Conservation (phyloP, 2,888 invertebrate species). For the Limnephilus auricula region DNA sequence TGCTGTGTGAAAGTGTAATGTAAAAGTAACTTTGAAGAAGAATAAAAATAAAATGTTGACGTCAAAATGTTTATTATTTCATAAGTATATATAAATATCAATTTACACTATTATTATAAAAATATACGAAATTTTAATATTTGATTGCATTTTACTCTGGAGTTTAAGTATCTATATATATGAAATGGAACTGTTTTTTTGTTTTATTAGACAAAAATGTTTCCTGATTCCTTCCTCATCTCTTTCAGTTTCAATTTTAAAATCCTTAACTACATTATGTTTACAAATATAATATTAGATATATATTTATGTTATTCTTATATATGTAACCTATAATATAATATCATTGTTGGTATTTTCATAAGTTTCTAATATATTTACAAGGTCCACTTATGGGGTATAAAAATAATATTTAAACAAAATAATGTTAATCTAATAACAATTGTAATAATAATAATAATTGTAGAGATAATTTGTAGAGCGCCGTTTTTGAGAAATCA, state of each 20-base stretch:
- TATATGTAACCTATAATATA: background rate
- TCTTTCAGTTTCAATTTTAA: background rate
- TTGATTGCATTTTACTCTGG: background rate
- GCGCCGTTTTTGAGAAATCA: no score
- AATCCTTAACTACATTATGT: background rate
- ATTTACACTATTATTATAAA: background rate
- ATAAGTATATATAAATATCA: background rate
- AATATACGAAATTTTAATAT: background rate
- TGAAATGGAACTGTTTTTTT: background rate
- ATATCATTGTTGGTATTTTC: constrained; percentile 44
- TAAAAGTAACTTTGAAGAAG: background rate
- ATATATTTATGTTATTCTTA: background rate
- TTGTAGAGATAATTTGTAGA: no score
- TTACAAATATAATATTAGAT: background rate
- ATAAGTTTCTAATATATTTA: constrained; percentile 12
- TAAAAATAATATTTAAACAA: background rate
- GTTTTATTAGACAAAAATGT: no score
- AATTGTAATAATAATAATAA: no score
- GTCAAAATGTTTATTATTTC: background rate
- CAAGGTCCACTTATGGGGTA: background rate
- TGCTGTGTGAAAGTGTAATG: no score
- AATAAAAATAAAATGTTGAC: background rate
- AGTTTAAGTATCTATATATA: background rate
- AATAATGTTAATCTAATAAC: background rate
- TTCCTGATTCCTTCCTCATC: background rate